These are phyloP conservation scores for Oreohelix idahoensis DNA, from an alignment of 1,140 invertebrate genomes.

Conservation along the genomic window DNA sequence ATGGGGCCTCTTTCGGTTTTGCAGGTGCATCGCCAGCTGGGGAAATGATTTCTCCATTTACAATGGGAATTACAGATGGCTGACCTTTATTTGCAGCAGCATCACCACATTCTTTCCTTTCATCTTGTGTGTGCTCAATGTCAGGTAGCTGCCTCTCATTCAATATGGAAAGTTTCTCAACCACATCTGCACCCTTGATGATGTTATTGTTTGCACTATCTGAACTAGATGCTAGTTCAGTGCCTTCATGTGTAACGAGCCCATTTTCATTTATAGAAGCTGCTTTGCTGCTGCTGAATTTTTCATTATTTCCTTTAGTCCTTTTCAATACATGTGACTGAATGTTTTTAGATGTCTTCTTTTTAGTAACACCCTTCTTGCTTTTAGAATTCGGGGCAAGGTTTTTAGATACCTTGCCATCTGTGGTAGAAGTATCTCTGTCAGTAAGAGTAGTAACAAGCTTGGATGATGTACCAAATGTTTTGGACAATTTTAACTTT, in stretches of 20 bases:
- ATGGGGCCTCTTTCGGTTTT: neutral
- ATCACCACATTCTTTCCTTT: neutral
- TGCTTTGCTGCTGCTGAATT: neutral
- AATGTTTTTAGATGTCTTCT: neutral
- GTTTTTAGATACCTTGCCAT: neutral
- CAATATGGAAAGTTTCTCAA: neutral
- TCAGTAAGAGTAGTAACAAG: neutral
- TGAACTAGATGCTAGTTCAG: neutral
- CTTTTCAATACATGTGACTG: neutral
- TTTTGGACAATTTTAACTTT: constrained; percentile 36
- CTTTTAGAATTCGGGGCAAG: neutral
- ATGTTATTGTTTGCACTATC: constrained; percentile 13
- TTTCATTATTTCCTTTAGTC: neutral
- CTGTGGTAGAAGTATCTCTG: neutral
- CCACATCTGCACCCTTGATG: neutral
- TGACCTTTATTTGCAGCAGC: neutral
- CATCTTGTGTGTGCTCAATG: neutral
- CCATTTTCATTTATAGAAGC: neutral
- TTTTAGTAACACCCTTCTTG: neutral
- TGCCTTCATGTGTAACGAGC: neutral
- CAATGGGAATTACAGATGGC: neutral
- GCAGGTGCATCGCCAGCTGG: constrained; percentile 31
- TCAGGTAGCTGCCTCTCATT: neutral
- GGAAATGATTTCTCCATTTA: constrained; percentile 21
- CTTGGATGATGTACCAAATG: constrained; percentile 22